Conservation (phyloP, 1,140 invertebrate species). For the Heliconius hewitsoni region DNA sequence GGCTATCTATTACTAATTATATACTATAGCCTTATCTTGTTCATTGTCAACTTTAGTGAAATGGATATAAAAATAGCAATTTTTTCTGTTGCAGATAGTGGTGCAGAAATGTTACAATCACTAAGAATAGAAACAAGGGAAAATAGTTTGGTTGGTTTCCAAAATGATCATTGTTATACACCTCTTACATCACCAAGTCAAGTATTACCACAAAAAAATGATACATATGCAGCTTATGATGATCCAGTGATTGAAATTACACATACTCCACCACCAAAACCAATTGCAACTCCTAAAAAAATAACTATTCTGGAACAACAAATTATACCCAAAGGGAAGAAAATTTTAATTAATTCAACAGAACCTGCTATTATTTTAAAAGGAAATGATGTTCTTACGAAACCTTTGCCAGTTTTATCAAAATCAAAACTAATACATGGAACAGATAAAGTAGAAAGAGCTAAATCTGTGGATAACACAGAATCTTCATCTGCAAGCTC, state of each 20-base stretch:
- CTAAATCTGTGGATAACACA: constrained; percentile 56
- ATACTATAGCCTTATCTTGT: constrained; percentile 44
- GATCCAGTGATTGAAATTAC: constrained; percentile 74
- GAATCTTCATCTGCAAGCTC: constrained; percentile 73
- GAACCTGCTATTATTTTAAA: constrained; percentile 72
- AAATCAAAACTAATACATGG: constrained; percentile 57
- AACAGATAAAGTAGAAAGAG: constrained; percentile 46
- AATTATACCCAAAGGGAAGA: constrained; percentile 79
- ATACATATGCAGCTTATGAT: constrained; percentile 60
- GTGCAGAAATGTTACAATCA: constrained; percentile 80
- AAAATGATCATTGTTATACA: constrained; percentile 86
- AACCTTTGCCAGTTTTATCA: constrained; percentile 63
- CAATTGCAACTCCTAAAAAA: constrained; percentile 73
- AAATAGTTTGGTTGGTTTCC: constrained; percentile 79
- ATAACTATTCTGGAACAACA: constrained; percentile 79
- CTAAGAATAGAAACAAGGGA: constrained; percentile 79
- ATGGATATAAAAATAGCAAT: constrained; percentile 26
- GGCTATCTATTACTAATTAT: not conserved
- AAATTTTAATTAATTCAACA: constrained; percentile 68
- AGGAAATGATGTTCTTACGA: constrained; percentile 70
- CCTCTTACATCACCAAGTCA: constrained; percentile 82
- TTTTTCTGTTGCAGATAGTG: constrained; percentile 71
- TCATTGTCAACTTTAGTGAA: too few species aligned
- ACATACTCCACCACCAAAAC: constrained; percentile 68
- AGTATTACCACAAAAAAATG: constrained; percentile 60